Percentiles rank a stretch among this genome's conserved stretches.
phyloP scores from a whole-genome alignment of 2,113 vertebrate species.

The Campylomormyrus numenius region DNA sequence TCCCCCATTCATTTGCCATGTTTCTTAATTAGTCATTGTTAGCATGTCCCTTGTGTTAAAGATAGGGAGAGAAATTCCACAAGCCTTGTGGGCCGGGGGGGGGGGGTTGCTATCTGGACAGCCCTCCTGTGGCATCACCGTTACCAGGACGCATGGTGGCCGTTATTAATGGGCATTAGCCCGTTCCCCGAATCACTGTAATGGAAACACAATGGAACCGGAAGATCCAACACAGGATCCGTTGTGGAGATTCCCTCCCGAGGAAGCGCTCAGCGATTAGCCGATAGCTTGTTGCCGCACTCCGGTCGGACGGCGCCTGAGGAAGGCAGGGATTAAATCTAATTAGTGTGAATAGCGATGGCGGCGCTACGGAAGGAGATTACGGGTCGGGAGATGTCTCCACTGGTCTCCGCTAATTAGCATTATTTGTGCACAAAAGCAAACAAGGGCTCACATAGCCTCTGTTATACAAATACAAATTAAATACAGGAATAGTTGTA shows the following conservation, averaged over 20 bases:
- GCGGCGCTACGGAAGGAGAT: slow-evolving; percentile 14
- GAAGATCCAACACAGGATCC: slow-evolving; percentile 45
- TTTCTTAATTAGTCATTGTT: slow-evolving; percentile 69
- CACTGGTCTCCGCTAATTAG: not conserved
- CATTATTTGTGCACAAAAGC: not conserved
- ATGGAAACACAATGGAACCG: slow-evolving; percentile 52
- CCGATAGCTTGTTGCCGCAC: not conserved
- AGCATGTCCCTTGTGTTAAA: slow-evolving; percentile 60
- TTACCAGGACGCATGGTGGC: slow-evolving; percentile 42
- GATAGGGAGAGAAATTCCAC: slow-evolving; percentile 48
- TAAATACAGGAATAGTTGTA: not conserved
- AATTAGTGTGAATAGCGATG: slow-evolving; percentile 12
- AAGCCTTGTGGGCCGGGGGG: not conserved
- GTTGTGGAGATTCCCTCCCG: not conserved
- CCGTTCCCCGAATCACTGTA: slow-evolving; percentile 56
- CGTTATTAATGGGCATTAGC: slow-evolving; percentile 59
- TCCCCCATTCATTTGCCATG: slow-evolving; percentile 59
- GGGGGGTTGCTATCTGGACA: slow-evolving; percentile 25
- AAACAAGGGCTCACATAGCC: not conserved
- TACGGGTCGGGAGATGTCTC: not conserved
- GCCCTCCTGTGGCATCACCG: slow-evolving; percentile 47
- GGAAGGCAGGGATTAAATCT: slow-evolving; percentile 23
- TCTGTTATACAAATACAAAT: not conserved
- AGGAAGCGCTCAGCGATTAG: slow-evolving; percentile 39
- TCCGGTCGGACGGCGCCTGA: slow-evolving; percentile 38